These are phyloP conservation scores for Scotopteryx bipunctaria DNA, from an alignment of 2,888 invertebrate species.

Conservation along the genomic window DNA sequence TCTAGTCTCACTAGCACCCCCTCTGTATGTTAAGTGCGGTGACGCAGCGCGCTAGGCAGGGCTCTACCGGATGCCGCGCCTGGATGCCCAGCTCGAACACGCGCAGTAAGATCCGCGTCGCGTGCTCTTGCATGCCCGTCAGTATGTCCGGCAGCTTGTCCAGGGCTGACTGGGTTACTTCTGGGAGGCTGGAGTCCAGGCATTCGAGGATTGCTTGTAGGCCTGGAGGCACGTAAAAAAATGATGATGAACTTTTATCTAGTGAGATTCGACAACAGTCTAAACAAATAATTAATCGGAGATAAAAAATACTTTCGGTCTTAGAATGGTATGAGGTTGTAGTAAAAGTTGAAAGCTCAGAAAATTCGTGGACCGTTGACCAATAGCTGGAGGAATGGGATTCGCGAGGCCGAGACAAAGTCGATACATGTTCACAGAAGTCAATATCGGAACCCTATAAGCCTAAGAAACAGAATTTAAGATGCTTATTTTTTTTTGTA, in stretches of 20 bases:
- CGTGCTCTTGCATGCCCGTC: constrained; percentile 93
- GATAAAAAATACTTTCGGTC: too few species aligned
- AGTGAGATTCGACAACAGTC: too few species aligned
- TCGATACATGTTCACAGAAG: too few species aligned
- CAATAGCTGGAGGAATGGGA: too few species aligned
- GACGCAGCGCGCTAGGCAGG: constrained; percentile 91
- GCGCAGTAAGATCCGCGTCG: constrained; percentile 88
- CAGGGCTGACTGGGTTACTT: constrained; percentile 90
- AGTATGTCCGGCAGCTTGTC: constrained; percentile 93
- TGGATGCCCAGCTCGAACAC: constrained; percentile 93
- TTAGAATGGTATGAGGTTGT: too few species aligned
- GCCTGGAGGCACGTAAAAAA: constrained; percentile 64
- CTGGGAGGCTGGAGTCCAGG: constrained; percentile 90
- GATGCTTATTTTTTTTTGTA: not conserved
- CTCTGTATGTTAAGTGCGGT: constrained; percentile 92
- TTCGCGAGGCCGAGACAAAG: too few species aligned
- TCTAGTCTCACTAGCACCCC: constrained; percentile 85
- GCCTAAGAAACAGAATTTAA: too few species aligned
- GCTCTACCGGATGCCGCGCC: constrained; percentile 89
- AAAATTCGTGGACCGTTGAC: too few species aligned
- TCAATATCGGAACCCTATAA: too few species aligned
- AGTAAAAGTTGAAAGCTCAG: too few species aligned
- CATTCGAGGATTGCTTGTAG: constrained; percentile 91
- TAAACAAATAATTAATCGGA: too few species aligned
- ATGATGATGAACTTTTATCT: too few species aligned